Evolutionary conservation across 2,797 vertebrate genomes (phyloP), one percentile per base, ranked within the genome.

Genomic region (Brachyalestes nurse): DNA sequence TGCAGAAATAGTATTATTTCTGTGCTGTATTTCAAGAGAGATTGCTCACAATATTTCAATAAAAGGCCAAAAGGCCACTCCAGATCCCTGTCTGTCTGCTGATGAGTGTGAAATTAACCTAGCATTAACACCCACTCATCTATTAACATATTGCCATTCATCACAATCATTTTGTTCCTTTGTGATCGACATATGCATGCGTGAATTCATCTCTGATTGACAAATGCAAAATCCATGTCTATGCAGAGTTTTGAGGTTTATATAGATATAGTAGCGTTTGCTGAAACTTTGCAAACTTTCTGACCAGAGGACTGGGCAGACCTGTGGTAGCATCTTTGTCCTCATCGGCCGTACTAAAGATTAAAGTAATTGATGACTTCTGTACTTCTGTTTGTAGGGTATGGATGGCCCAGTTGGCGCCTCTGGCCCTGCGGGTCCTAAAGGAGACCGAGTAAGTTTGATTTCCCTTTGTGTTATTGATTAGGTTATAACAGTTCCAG

Each of bases 381-480:
- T 45, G 17, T 23, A 17, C 61, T 72, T 60, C 2, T 90, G 53
- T 91, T 83, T 86, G 58, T 87, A 99, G 98, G 98, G 98, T 80
- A 89, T 90, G 84, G 97, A 99, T 85, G 98, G 98, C 70, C 96
- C 97, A 70, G 0, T 90, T 8, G 98, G 98, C 90, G 96, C 96
- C 72, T 92, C 96, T 45, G 98, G 98, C 83, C 97, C 96, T 72
- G 98, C 98, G 85, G 98, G 98, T 86, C 97, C 98, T 4, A 99
- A 99, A 93, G 98, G 98, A 85, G 98, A 99, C 91, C 94, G 94
- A 89, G 98, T 99, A 94, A 97, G 97, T 94, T 55, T 77, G 28
- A 19, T 10, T 14, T 74, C 2, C 17, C 47, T 75, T 25, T 34
- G 34, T 60, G 74, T 74, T 9, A 40, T 45, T 1, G 1, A 28